Base-by-base conservation (phyloP, 1,140 invertebrate species). In the Trichonephila clavipes region DNA sequence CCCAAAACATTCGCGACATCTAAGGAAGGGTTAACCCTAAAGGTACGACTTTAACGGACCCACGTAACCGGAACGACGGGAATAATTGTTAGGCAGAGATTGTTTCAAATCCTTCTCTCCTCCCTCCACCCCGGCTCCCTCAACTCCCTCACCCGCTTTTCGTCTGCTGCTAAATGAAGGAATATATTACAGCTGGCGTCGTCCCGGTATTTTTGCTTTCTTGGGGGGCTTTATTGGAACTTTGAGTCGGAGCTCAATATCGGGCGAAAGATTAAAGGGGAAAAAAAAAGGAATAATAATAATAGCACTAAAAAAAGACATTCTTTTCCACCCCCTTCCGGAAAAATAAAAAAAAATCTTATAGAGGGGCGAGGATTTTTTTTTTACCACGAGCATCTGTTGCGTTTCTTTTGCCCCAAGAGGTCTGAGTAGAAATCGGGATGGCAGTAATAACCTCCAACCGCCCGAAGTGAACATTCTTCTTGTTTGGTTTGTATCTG, bases 61-160 rank as follows among this genome's bases (percentile, higher is more conserved):
- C 69, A 77, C 69, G 69, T 77, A 77, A 81, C 59, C 81, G 69
- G 40, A 83, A 69, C 61, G 69, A 40, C 58, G n/a, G 89, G 77
- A 91, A 91, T 91, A 91, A 91, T 91, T 91, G 89, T 91, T 77
- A 82, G 89, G 82, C 89, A 59, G 77, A 91, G 77, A 91, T 91
- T 91, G 89, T 91, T 91, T 91, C 89, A 40, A 61, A 81, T 81
- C 59, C 62, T 72, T 21, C 28, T 18, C 69, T 18, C 12, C 69
- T 10, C 7, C 24, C 58, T 21, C 34, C 58, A 14, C 44, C n/a
- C n/a, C 88, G 21, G 19, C 21, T 10, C 1, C 18, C 40, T 51
- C 59, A 34, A 19, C n/a, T 61, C 28, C 51, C 34, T 59, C 16
- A 62, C 2, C 69, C 28, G 28, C 28, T 69, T 24, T 24, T 77